phyloP scores from a whole-genome alignment of 2,113 vertebrate genomes.

The Salminus brasiliensis region DNA sequence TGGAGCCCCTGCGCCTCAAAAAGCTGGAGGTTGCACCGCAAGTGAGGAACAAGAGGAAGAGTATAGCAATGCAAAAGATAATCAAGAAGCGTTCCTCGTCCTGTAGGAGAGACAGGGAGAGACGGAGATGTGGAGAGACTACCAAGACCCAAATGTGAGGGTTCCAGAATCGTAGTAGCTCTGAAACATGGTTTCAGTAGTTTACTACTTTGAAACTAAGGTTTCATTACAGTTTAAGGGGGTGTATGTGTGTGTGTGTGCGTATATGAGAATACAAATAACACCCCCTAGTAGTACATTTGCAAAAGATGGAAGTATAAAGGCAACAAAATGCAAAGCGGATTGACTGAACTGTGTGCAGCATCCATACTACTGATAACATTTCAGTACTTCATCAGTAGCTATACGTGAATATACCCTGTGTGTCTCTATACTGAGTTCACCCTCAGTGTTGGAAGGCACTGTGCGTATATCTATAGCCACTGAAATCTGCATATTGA shows the following conservation, averaged over 20 bases:
- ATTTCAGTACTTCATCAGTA: no score
- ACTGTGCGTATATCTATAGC: neutral
- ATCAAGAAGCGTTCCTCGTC: slow-evolving; percentile 64
- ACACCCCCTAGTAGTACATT: neutral
- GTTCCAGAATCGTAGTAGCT: neutral
- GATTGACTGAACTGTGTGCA: neutral
- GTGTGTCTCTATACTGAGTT: neutral
- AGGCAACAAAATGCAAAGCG: neutral
- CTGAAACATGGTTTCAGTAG: no score
- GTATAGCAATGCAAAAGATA: slow-evolving; percentile 75
- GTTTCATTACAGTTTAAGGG: neutral
- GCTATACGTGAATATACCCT: neutral
- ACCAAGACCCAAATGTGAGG: slow-evolving; percentile 21
- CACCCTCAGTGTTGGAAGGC: neutral
- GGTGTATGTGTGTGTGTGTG: neutral
- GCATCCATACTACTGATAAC: neutral
- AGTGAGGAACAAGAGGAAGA: slow-evolving; percentile 38
- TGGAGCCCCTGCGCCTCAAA: slow-evolving; percentile 35
- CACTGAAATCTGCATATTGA: neutral
- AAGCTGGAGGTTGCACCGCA: slow-evolving; percentile 36
- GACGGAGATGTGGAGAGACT: slow-evolving; percentile 12
- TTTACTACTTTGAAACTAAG: no score
- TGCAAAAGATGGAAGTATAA: neutral
- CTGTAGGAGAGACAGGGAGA: slow-evolving; percentile 28
- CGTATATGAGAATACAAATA: neutral